Evolutionary conservation across 2,797 vertebrate genomes (phyloP).

Genomic region (Rhabdomys pumilio): DNA sequence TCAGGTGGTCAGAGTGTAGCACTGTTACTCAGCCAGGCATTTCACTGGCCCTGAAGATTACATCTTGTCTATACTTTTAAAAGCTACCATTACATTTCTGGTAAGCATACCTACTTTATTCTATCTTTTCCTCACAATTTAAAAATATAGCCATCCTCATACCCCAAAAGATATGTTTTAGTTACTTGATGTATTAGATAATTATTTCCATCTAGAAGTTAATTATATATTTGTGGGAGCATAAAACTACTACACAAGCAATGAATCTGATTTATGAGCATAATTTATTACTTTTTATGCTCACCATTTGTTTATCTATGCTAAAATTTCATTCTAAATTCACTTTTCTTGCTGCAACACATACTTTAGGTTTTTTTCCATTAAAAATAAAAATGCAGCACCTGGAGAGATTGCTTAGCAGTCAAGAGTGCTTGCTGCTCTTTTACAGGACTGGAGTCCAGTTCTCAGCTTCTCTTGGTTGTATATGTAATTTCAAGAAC

Average conservation of each 20-base stretch:
- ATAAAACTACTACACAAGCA: neutral
- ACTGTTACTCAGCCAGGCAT: neutral
- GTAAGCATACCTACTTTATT: neutral
- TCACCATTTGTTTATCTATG: slow-evolving; percentile 29
- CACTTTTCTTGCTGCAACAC: neutral
- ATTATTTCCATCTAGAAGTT: slow-evolving; percentile 28
- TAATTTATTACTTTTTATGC: slow-evolving; percentile 1
- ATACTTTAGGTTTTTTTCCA: slow-evolving; percentile 12
- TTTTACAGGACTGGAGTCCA: neutral
- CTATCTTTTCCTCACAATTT: slow-evolving; percentile 34
- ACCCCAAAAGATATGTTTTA: slow-evolving; percentile 7
- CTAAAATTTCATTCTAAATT: slow-evolving; percentile 20
- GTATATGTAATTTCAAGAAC: neutral
- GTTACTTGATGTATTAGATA: neutral
- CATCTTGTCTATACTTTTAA: slow-evolving; percentile 27
- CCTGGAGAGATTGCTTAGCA: neutral
- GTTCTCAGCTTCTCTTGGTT: neutral
- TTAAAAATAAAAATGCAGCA: neutral
- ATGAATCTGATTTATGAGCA: slow-evolving; percentile 7
- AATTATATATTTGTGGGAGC: slow-evolving; percentile 1
- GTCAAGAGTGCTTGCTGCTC: neutral
- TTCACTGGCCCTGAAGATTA: neutral
- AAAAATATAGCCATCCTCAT: neutral
- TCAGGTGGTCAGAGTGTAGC: neutral
- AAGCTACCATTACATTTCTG: neutral